Conservation (phyloP, 2,797 vertebrate genomes). For the Sparus aurata region DNA sequence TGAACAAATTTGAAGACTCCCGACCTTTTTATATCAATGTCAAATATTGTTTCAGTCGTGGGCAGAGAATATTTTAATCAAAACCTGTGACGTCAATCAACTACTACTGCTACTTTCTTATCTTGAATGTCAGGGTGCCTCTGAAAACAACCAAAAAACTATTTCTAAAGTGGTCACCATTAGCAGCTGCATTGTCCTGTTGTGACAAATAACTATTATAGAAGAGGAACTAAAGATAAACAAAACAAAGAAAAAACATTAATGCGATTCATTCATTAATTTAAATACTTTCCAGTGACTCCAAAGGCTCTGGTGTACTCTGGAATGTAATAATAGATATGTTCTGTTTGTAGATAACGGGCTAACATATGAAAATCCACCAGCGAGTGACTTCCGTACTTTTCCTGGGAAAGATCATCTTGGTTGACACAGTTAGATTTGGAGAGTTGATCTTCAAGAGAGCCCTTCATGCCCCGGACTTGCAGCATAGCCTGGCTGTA, state of each 20-base stretch:
- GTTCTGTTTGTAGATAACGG: background rate
- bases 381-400: slow-evolving; percentile 25
- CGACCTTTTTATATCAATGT: background rate
- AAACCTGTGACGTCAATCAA: background rate
- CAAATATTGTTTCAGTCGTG: background rate
- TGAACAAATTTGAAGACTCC: background rate
- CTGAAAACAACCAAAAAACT: background rate
- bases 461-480: slow-evolving; percentile 86
- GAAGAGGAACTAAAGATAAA: background rate
- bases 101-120: background rate
- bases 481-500: slow-evolving; percentile 85
- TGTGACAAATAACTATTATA: background rate
- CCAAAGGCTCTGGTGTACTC: background rate
- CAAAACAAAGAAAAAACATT: background rate
- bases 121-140: background rate
- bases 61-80: background rate
- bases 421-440: slow-evolving; percentile 23
- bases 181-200: background rate
- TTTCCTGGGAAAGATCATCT: slow-evolving; percentile 36
- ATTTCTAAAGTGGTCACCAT: background rate
- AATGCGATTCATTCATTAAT: background rate
- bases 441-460: slow-evolving; percentile 77
- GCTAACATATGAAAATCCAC: background rate
- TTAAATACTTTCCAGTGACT: background rate
- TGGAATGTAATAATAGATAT: background rate